Evolutionary conservation across 2,113 vertebrate genomes (phyloP), one percentile per base, ranked within the genome.

Genomic region (Pycnonotus jocosus): DNA sequence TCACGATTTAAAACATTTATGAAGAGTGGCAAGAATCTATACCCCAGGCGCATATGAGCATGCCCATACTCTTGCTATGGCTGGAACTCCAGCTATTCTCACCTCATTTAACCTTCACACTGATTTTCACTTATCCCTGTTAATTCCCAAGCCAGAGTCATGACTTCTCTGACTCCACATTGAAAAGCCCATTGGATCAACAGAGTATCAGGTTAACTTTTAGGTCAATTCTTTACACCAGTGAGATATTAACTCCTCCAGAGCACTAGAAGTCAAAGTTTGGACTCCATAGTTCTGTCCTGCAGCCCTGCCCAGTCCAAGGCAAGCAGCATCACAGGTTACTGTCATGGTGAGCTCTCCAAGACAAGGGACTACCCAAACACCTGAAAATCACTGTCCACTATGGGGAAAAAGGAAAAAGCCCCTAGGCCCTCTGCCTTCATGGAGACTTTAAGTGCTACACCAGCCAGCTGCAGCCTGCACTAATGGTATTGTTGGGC

Each of bases 321-420:
- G 0, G 0, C 8, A 48, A 62, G 42, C 31, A 48, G 50, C 0
- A 4, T 24, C 53, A 12, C 2, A 76, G 15, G 14, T 71, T 62
- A 51, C 13, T 38, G 18, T 19, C 1, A 2, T 10, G 16, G 45
- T 18, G 28, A 80, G 28, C 20, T 64, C 51, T 37, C 19, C 11
- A 25, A 79, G 31, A 33, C 18, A 81, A 44, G 1, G 2, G 18
- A 51, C 24, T 27, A 58, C 28, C 2, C 24, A 25, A 50, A 82
- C 12, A 79, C 3, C 40, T 30, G 18, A 84, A 83, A 68, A 83
- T 27, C 19, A 62, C 22, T 17, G 12, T 10, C 15, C 33, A 7
- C 30, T 50, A 8, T 1, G 1, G 6, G 24, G 5, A 37, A 62
- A 51, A 88, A 2, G 12, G 22, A 53, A 37, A 37, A 58, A 54